Percentiles rank a stretch among this genome's conserved stretches.
These are phyloP conservation scores for Amphibalanus amphitrite DNA, from an alignment of 1,140 invertebrate genomes.

Conservation along the genomic window DNA sequence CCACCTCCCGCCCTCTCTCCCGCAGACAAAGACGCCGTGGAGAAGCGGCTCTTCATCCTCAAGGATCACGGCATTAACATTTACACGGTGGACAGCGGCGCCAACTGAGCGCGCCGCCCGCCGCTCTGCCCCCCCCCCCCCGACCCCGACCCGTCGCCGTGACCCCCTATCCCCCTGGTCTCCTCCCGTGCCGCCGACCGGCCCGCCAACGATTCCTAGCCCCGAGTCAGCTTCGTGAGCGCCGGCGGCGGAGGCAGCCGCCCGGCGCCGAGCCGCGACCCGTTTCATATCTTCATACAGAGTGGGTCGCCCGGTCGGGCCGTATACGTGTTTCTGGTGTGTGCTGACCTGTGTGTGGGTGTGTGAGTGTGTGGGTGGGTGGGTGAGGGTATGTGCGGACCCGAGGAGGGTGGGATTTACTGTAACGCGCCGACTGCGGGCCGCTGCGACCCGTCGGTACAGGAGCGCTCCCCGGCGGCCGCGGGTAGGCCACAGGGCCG, in stretches of 20 bases:
- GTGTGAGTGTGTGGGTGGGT: too few relatives aligned
- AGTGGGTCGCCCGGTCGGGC: not conserved
- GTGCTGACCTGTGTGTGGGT: too few relatives aligned
- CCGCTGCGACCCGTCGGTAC: too few relatives aligned
- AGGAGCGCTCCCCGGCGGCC: too few relatives aligned
- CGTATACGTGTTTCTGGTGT: too few relatives aligned
- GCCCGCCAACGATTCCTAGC: slow-evolving; percentile 5
- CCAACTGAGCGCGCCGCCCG: not conserved
- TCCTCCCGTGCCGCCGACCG: slow-evolving; percentile 3
- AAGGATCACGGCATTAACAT: slow-evolving; percentile 48
- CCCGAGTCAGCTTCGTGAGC: not conserved
- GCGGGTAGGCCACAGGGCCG: not conserved
- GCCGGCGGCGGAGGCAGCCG: too few relatives aligned
- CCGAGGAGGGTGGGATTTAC: too few relatives aligned
- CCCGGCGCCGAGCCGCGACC: not conserved
- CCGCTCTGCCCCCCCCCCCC: slow-evolving; percentile 2
- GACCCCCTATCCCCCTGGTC: not conserved
- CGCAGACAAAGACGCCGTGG: slow-evolving; percentile 77
- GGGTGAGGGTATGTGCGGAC: too few relatives aligned
- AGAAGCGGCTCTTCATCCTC: slow-evolving; percentile 67
- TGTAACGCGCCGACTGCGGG: not conserved
- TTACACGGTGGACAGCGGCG: not conserved
- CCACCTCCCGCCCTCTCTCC: not conserved
- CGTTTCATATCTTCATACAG: slow-evolving; percentile 4
- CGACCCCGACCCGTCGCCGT: not conserved